phyloP scores from a whole-genome alignment of 2,888 invertebrate species.

The Steinernema hermaphroditum region DNA sequence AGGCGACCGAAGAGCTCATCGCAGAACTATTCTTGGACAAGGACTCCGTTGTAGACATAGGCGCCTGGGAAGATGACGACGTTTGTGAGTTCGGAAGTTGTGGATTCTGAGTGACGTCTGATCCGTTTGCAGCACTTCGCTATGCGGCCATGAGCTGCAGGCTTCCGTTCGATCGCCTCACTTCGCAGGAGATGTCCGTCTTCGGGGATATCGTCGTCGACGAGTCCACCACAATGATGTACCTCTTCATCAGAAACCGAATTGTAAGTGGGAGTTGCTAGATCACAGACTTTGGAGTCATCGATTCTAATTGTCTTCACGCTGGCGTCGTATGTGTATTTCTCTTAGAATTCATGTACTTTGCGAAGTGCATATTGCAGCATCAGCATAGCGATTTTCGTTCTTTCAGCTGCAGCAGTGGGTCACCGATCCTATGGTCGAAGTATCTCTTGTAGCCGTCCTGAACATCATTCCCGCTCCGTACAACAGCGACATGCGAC shows the following conservation, averaged over 20 bases:
- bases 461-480: constrained; percentile 82
- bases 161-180: constrained; percentile 55
- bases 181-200: constrained; percentile 50
- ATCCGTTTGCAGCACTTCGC: constrained; percentile 46
- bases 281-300: neutral
- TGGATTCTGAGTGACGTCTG: neutral
- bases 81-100: constrained; percentile 40
- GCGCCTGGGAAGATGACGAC: constrained; percentile 57
- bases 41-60: constrained; percentile 37
- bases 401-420: constrained; percentile 73
- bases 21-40: constrained; percentile 2
- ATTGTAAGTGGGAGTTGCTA: constrained; percentile 34
- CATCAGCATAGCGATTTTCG: no score
- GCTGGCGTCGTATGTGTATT: no score
- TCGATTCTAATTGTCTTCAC: no score
- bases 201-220: constrained; percentile 52
- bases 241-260: constrained; percentile 53
- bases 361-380: no score
- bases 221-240: constrained; percentile 40
- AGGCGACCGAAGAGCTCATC: constrained; percentile 15
- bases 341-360: no score
- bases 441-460: constrained; percentile 81
- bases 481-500: constrained; percentile 81
- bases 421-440: constrained; percentile 91
- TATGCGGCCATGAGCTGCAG: constrained; percentile 51